These are phyloP conservation scores for Polymixis flavicincta DNA, from an alignment of 2,888 invertebrate genomes.

Conservation along the genomic window DNA sequence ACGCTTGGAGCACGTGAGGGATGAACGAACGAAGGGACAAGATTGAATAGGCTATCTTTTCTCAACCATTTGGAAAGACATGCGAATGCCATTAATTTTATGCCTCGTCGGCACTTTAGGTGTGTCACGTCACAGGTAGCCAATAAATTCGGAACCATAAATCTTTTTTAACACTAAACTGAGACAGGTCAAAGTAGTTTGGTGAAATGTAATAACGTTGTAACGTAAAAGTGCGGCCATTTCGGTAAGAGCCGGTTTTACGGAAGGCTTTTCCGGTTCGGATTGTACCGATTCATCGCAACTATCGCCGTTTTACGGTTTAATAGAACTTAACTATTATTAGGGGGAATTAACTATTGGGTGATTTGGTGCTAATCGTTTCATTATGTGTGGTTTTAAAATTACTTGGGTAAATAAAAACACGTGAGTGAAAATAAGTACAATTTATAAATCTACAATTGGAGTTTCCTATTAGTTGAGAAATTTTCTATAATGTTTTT, in stretches of 20 bases:
- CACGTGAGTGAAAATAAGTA: conserved; percentile 4
- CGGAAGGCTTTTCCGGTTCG: conserved; percentile 65
- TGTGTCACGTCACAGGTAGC: conserved; percentile 63
- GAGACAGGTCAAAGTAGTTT: conserved; percentile 66
- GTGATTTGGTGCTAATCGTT: conserved; percentile 26
- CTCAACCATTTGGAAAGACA: conserved; percentile 76
- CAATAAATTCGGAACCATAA: conserved; percentile 66
- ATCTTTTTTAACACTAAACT: conserved; percentile 60
- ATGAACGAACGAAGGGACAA: conserved; percentile 51
- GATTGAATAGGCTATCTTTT: conserved; percentile 63
- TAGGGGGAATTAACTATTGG: conserved; percentile 15
- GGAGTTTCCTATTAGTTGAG: not conserved
- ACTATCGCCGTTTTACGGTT: conserved; percentile 48
- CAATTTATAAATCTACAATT: not conserved
- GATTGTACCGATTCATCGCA: conserved; percentile 70
- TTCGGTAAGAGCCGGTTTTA: conserved; percentile 66
- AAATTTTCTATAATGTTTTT: not conserved
- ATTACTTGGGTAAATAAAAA: conserved; percentile 12
- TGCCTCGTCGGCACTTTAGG: conserved; percentile 71
- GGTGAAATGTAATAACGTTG: conserved; percentile 71
- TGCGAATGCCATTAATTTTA: conserved; percentile 82
- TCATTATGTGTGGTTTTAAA: conserved; percentile 15
- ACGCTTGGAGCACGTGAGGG: conserved; percentile 48
- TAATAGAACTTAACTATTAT: conserved; percentile 37
- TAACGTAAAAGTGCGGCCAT: conserved; percentile 73